These are phyloP conservation scores for Chelonoidis abingdonii DNA, from an alignment of 2,113 vertebrate species.

Conservation along the genomic window DNA sequence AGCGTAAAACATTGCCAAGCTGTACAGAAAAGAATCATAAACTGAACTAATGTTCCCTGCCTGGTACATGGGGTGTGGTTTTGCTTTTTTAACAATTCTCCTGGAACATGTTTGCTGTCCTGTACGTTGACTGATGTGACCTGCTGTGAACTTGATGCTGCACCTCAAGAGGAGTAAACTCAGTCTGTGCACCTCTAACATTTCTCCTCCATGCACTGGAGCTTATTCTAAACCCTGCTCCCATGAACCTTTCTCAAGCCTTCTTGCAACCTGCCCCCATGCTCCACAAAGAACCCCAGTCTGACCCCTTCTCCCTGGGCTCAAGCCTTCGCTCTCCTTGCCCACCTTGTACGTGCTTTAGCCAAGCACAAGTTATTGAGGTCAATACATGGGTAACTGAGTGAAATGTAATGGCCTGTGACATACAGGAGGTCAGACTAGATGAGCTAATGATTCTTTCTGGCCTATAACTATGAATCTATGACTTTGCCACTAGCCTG, in stretches of 20 bases:
- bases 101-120: not conserved
- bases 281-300: not conserved
- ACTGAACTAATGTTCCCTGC: constrained; percentile 31
- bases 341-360: not conserved
- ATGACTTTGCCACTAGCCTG: too few relatives aligned
- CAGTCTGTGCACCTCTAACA: not conserved
- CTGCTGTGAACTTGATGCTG: not conserved
- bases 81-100: constrained; percentile 38
- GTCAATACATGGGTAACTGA: not conserved
- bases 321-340: not conserved
- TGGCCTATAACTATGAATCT: too few relatives aligned
- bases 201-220: not conserved
- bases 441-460: too few relatives aligned
- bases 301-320: not conserved
- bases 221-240: not conserved
- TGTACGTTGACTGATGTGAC: not conserved
- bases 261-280: not conserved
- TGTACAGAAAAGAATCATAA: constrained; percentile 39
- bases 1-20: not conserved
- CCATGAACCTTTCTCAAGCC: not conserved
- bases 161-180: not conserved
- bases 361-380: not conserved
- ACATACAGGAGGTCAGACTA: not conserved
- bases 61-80: not conserved
- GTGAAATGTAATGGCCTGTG: not conserved